These are phyloP conservation scores for Magallana angulata DNA, from an alignment of 1,140 invertebrate species.

Conservation along the genomic window DNA sequence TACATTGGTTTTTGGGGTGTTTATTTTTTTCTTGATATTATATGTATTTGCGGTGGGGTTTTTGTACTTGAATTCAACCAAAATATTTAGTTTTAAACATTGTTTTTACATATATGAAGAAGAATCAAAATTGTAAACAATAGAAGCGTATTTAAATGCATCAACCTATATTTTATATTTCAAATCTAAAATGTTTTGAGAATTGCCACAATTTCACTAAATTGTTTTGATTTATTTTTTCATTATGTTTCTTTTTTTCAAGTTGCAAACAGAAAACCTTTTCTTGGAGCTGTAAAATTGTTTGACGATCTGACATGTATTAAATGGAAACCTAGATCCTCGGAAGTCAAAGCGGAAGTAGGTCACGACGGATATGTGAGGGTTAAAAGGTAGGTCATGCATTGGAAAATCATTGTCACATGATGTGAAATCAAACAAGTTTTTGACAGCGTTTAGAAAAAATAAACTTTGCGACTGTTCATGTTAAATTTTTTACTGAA, in stretches of 20 bases:
- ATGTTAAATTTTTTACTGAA: too few species aligned
- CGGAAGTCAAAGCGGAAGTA: background rate
- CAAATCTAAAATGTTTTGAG: background rate
- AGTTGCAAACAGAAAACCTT: background rate
- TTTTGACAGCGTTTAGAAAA: too few species aligned
- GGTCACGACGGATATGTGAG: background rate
- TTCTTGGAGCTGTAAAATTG: background rate
- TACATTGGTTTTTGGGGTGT: background rate
- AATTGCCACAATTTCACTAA: background rate
- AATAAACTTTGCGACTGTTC: too few species aligned
- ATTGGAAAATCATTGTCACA: background rate
- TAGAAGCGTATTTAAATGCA: background rate
- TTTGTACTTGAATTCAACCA: background rate
- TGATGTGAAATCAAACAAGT: too few species aligned
- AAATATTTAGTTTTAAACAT: background rate
- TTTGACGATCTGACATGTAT: background rate
- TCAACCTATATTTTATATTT: background rate
- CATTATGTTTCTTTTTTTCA: background rate
- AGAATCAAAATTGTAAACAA: background rate
- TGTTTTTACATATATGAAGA: background rate
- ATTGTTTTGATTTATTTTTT: background rate
- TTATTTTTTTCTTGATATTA: background rate
- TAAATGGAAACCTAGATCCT: background rate
- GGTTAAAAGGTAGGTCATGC: background rate
- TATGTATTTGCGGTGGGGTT: background rate